Evolutionary conservation across 2,797 vertebrate species (phyloP).

Genomic region (Hozukius guyotensis): DNA sequence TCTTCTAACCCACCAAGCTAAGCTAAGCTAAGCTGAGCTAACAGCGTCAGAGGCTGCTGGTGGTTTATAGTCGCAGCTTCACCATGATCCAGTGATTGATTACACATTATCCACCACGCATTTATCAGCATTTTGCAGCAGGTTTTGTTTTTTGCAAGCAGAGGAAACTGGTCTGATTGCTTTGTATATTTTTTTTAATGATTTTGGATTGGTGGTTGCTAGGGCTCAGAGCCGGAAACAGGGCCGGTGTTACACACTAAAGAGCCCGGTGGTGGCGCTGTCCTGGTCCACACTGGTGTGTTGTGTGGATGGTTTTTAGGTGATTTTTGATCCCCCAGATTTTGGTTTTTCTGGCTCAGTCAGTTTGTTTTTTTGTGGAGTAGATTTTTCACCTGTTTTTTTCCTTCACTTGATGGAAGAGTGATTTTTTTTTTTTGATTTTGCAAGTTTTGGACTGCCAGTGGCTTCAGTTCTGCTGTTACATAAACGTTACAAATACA

Average conservation of each 20-base stretch:
- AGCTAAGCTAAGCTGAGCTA: conserved; percentile 36
- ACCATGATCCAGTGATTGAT: conserved; percentile 14
- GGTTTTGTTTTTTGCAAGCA: conserved; percentile 63
- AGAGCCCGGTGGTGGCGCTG: conserved; percentile 63
- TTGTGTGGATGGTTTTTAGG: conserved; percentile 62
- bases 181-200: conserved; percentile 45
- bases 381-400: conserved; percentile 8
- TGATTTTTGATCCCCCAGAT: conserved; percentile 42
- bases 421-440: conserved; percentile 10
- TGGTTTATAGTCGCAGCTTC: conserved; percentile 38
- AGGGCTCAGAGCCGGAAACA: conserved; percentile 34
- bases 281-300: conserved; percentile 39
- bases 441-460: conserved; percentile 47
- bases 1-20: conserved; percentile 41
- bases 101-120: conserved; percentile 13
- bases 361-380: background rate
- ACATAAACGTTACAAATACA: conserved; percentile 41
- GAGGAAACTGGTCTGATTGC: conserved; percentile 43
- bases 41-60: conserved; percentile 8
- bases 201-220: conserved; percentile 51
- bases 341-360: background rate
- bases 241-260: conserved; percentile 54
- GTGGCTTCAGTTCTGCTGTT: conserved; percentile 40
- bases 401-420: conserved; percentile 9
- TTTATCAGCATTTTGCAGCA: conserved; percentile 29